Evolutionary conservation across 64 coral and sea anemone species (phyloP).

Genomic region (Pocillopora damicornis): DNA sequence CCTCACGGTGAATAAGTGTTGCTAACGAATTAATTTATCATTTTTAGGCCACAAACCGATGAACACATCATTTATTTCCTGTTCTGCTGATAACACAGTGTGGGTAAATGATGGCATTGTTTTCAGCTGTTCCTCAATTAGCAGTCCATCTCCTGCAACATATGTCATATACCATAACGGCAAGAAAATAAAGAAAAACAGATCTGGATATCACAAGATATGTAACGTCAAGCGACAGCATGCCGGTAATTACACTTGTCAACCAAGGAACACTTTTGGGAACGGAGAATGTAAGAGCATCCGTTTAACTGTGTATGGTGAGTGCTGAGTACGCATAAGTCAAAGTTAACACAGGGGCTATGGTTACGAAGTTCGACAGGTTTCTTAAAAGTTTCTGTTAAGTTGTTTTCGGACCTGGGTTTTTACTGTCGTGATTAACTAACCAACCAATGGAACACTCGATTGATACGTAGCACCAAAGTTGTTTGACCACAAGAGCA

Average conservation of each 20-base stretch:
- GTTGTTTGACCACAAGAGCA: too few species aligned
- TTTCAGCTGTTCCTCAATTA: slow-evolving; percentile 9
- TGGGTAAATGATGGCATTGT: not conserved
- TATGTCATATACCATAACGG: slow-evolving; percentile 26
- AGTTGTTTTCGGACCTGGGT: too few species aligned
- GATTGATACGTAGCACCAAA: too few species aligned
- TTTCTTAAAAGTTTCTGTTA: too few species aligned
- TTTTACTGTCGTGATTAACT: too few species aligned
- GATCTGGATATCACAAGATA: slow-evolving; percentile 41
- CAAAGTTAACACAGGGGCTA: too few species aligned
- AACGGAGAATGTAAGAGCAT: not conserved
- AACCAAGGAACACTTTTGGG: slow-evolving; percentile 6
- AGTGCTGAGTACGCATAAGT: not conserved
- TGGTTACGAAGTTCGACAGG: too few species aligned
- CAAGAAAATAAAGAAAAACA: slow-evolving; percentile 29
- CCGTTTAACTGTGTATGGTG: not conserved
- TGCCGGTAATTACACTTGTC: slow-evolving; percentile 17
- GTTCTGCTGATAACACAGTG: not conserved
- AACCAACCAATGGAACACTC: too few species aligned
- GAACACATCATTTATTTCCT: slow-evolving; percentile 2
- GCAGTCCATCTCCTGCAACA: slow-evolving; percentile 17
- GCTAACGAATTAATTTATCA: not conserved
- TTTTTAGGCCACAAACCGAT: not conserved
- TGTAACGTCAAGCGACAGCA: slow-evolving; percentile 5
- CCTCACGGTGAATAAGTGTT: too few species aligned